phyloP scores from a whole-genome alignment of 2,113 vertebrate species.

The Urocynchramus pylzowi region DNA sequence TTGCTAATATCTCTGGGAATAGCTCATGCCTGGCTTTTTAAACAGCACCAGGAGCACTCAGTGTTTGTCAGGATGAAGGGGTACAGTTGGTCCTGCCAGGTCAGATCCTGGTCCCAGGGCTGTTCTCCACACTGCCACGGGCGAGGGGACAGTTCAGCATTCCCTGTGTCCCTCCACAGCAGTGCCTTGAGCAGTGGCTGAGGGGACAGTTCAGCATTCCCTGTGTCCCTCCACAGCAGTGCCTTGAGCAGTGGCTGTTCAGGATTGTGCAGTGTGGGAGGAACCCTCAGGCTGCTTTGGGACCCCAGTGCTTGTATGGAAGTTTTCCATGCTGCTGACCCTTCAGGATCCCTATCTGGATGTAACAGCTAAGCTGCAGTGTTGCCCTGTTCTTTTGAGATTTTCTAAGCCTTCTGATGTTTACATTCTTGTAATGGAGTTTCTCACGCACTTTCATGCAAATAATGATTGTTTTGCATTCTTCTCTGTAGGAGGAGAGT shows the following conservation, averaged over 20 bases:
- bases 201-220: not conserved
- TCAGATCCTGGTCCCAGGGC: not conserved
- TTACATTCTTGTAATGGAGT: too few species aligned
- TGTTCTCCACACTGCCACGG: not conserved
- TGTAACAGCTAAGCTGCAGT: not conserved
- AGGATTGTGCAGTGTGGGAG: fast-evolving
- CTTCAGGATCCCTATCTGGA: not conserved
- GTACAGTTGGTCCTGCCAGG: not conserved
- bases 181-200: fast-evolving
- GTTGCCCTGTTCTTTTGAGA: too few species aligned
- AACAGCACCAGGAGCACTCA: not conserved
- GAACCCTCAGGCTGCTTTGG: not conserved
- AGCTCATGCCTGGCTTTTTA: not conserved
- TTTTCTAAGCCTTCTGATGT: too few species aligned
- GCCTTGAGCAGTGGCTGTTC: not conserved
- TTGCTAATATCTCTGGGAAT: not conserved
- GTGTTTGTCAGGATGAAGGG: not conserved
- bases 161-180: not conserved
- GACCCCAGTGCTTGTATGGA: not conserved
- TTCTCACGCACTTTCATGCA: too few species aligned
- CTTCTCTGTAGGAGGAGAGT: too few species aligned
- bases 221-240: fast-evolving
- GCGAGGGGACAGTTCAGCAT: not conserved
- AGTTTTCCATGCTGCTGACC: not conserved
- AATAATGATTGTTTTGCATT: too few species aligned